A percentile compares a stretch with the other conserved stretches of the same genome.
Conservation (phyloP, 2,113 vertebrate species). For the Semnornis frantzii region DNA sequence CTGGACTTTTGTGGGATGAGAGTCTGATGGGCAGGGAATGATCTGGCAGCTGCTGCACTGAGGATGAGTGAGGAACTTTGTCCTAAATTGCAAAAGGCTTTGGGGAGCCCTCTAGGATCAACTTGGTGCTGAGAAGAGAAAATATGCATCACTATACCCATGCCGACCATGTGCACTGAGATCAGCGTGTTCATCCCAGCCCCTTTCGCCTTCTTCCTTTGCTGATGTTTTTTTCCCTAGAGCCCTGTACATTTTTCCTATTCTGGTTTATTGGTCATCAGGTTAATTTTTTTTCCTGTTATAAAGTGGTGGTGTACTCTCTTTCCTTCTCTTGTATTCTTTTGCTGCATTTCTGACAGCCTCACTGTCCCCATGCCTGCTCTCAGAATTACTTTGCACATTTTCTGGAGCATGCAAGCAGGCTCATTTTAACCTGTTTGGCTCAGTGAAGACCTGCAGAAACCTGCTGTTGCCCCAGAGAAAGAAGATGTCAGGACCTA, state of each 20-base stretch:
- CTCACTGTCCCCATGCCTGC: background rate
- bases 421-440: constrained; percentile 20
- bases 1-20: background rate
- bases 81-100: background rate
- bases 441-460: background rate
- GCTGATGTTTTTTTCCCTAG: background rate
- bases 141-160: background rate
- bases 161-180: background rate
- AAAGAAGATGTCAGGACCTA: background rate
- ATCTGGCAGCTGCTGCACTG: background rate
- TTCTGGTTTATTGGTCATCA: background rate
- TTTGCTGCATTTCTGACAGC: background rate
- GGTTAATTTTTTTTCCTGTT: background rate
- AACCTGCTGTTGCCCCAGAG: background rate
- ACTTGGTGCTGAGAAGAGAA: background rate
- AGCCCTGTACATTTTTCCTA: background rate
- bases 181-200: background rate
- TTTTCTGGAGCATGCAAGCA: background rate
- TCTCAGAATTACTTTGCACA: background rate
- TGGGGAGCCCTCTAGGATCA: background rate
- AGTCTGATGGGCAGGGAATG: background rate
- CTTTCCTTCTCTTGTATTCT: background rate
- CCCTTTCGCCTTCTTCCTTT: background rate
- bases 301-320: background rate
- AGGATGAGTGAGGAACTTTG: background rate